Evolutionary conservation across 2,797 vertebrate species (phyloP), one percentile per base, ranked within the genome.

Genomic region (Kryptolebias ocellatus): DNA sequence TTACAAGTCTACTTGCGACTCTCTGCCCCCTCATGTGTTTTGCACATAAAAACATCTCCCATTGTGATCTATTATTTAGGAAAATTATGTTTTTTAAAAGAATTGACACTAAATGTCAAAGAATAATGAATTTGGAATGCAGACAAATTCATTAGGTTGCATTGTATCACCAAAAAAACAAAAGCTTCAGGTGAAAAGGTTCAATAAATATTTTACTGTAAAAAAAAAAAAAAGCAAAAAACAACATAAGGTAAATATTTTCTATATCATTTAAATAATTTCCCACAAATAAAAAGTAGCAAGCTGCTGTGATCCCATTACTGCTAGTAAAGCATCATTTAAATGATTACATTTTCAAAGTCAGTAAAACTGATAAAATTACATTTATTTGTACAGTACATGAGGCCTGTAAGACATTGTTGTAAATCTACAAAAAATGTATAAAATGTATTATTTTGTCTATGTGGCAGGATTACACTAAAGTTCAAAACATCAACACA

Each of bases 61-160:
- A 49, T 62, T 76, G 55, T 62, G 51, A 71, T 37, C 31, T 39
- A 70, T 63, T 61, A 68, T 53, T 34, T 67, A 5, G 42, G 4
- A 18, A 64, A 74, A 57, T 58, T 39, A 20, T 42, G 54, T 54
- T 75, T 66, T 64, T 70, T 53, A 49, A 66, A 74, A 52, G 52
- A 49, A 77, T 54, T 20, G 27, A 58, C 42, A 67, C 58, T 46
- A 72, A 81, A 78, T 51, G 34, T 44, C 20, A 60, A 67, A 45
- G 18, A 79, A 76, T 39, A 54, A 64, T 67, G 68, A 54, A 75
- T 74, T 62, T 46, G 46, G 37, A 76, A 37, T 60, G 57, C 64
- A 77, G 86, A 74, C 76, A 81, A 88, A 92, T 75, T 81, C 80
- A 79, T 83, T 74, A 80, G 76, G 46, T 79, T 61, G 64, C 37